These are phyloP conservation scores for Amblyteles armatorius DNA, from an alignment of 2,888 invertebrate species.

Conservation along the genomic window DNA sequence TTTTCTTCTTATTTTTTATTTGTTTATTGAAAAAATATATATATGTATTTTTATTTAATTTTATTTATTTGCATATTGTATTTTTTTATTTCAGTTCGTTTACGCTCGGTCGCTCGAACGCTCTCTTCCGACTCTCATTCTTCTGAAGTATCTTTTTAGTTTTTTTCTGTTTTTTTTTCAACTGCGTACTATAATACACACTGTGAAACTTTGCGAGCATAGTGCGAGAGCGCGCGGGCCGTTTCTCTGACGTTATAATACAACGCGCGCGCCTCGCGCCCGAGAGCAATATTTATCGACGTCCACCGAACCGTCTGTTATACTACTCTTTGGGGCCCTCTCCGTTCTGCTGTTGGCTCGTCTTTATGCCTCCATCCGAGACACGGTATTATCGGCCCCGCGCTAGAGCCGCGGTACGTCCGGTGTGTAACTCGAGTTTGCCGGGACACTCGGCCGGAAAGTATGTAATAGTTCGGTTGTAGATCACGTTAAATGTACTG, in stretches of 20 bases:
- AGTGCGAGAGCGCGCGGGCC: background rate
- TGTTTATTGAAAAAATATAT: background rate
- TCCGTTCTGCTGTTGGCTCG: background rate
- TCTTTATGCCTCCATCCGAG: constrained; percentile 31
- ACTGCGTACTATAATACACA: constrained; percentile 39
- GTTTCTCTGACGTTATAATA: constrained; percentile 33
- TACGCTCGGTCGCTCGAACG: constrained; percentile 29
- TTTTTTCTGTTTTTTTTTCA: background rate
- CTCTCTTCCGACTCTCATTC: constrained; percentile 10
- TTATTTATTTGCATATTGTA: background rate
- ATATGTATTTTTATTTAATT: background rate
- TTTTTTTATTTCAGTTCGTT: background rate
- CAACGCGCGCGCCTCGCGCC: constrained; percentile 30
- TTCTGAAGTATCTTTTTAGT: background rate
- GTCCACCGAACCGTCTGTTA: constrained; percentile 17
- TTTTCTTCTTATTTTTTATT: too few relatives aligned
- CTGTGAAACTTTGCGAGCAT: constrained; percentile 17
- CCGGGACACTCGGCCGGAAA: background rate
- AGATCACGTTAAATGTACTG: background rate
- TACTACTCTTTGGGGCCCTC: background rate
- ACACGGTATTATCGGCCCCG: constrained; percentile 12
- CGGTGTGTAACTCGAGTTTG: constrained; percentile 20
- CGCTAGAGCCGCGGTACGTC: constrained; percentile 17
- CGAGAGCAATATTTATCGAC: constrained; percentile 40
- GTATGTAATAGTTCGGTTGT: background rate